Evolutionary conservation across 2,888 invertebrate genomes (phyloP).

Genomic region (Cenopis cana): DNA sequence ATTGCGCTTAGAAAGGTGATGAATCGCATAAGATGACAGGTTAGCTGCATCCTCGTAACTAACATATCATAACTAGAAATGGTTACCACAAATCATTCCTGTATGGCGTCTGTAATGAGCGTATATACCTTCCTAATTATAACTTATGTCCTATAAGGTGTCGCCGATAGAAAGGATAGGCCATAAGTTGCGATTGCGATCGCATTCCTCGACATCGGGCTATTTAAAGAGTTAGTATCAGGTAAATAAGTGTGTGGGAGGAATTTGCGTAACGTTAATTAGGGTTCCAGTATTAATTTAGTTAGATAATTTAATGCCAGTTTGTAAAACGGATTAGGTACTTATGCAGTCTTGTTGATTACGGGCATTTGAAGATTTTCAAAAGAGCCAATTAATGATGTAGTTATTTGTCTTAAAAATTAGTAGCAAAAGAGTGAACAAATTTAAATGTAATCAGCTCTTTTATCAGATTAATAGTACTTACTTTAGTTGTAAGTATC

Average conservation of each 20-base stretch:
- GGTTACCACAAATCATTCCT: conserved; percentile 36
- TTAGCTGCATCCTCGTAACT: not conserved
- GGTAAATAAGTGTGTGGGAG: conserved; percentile 24
- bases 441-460: not conserved
- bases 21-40: not conserved
- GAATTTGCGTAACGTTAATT: conserved; percentile 39
- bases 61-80: conserved; percentile 26
- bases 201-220: conserved; percentile 62
- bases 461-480: no score
- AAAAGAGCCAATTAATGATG: not conserved
- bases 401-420: not conserved
- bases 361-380: not conserved
- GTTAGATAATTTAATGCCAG: not conserved
- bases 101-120: conserved; percentile 34
- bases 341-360: not conserved
- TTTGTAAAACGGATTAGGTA: not conserved
- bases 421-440: not conserved
- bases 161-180: conserved; percentile 53
- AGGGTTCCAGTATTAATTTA: conserved; percentile 22
- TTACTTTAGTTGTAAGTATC: no score
- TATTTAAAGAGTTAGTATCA: conserved; percentile 68
- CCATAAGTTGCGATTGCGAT: conserved; percentile 63
- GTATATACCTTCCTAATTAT: conserved; percentile 32
- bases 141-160: conserved; percentile 30
- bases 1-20: not conserved